These are phyloP conservation scores for Aradophagus sp. DNA, from an alignment of 1,140 invertebrate species.

Conservation along the genomic window DNA sequence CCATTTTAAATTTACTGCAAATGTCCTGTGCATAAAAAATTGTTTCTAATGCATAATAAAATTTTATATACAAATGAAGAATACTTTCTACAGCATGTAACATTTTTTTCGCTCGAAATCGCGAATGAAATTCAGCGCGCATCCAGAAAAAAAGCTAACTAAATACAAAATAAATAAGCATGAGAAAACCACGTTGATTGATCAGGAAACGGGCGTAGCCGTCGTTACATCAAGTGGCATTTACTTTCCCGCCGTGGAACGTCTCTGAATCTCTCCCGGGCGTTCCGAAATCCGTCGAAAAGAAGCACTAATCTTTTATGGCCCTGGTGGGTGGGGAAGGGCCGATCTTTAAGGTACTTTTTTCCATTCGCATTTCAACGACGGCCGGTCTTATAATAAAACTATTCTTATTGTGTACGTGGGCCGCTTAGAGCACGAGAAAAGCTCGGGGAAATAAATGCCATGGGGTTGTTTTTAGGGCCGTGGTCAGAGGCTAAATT, in stretches of 20 bases:
- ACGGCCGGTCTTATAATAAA: constrained; percentile 64
- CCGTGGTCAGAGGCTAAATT: constrained; percentile 60
- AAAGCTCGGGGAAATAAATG: constrained; percentile 65
- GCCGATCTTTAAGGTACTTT: constrained; percentile 19
- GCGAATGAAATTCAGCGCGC: no score
- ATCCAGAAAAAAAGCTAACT: no score
- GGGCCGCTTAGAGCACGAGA: constrained; percentile 30
- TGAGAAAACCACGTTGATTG: constrained; percentile 9
- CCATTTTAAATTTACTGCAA: no score
- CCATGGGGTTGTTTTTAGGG: constrained; percentile 62
- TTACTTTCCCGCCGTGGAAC: constrained; percentile 28
- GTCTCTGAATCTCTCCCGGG: constrained; percentile 35
- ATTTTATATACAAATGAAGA: no score
- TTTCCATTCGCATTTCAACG: constrained; percentile 56
- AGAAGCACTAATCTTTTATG: constrained; percentile 33
- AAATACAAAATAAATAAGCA: no score
- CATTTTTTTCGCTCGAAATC: no score
- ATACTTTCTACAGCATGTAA: no score
- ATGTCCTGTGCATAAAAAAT: no score
- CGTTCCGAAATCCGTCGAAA: constrained; percentile 21
- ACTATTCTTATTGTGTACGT: constrained; percentile 62
- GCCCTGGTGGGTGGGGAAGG: background rate
- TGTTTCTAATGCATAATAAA: no score
- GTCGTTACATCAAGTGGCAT: constrained; percentile 31
- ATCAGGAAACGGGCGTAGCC: constrained; percentile 3